These are phyloP conservation scores for Apteryx mantelli DNA, from an alignment of 2,113 vertebrate species.

Conservation along the genomic window DNA sequence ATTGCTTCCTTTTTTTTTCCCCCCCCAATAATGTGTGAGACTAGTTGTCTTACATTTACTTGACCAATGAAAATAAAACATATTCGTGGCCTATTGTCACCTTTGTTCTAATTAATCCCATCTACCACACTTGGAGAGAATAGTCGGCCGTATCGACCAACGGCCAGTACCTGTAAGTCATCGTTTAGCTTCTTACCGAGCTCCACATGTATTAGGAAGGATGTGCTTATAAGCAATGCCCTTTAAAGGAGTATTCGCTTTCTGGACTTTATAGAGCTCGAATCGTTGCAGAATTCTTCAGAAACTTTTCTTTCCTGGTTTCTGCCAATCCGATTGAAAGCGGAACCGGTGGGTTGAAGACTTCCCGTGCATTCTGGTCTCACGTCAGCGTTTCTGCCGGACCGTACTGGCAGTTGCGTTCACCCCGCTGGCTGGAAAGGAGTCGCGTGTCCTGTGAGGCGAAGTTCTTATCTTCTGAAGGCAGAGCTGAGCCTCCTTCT, in stretches of 20 bases:
- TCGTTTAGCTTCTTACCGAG: not conserved
- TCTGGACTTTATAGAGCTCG: not conserved
- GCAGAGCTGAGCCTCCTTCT: too few species aligned
- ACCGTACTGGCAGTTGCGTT: not conserved
- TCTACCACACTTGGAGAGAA: not conserved
- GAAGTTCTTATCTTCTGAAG: not conserved
- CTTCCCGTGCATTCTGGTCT: not conserved
- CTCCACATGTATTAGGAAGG: not conserved
- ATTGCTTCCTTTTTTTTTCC: not conserved
- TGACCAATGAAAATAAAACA: not conserved
- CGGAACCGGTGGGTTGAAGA: not conserved
- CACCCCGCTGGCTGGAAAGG: not conserved
- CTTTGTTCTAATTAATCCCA: not conserved
- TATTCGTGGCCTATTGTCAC: not conserved
- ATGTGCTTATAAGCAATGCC: not conserved
- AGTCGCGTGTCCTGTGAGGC: not conserved
- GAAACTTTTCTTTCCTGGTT: not conserved
- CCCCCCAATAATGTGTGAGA: not conserved
- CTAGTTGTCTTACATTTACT: not conserved
- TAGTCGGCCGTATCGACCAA: too few species aligned
- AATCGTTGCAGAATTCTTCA: not conserved
- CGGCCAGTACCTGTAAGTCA: not conserved
- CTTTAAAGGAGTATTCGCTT: not conserved
- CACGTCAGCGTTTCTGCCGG: not conserved
- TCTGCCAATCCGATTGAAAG: not conserved